These are phyloP conservation scores for Dichetophora obliterata DNA, from an alignment of 2,888 invertebrate genomes.

Conservation along the genomic window DNA sequence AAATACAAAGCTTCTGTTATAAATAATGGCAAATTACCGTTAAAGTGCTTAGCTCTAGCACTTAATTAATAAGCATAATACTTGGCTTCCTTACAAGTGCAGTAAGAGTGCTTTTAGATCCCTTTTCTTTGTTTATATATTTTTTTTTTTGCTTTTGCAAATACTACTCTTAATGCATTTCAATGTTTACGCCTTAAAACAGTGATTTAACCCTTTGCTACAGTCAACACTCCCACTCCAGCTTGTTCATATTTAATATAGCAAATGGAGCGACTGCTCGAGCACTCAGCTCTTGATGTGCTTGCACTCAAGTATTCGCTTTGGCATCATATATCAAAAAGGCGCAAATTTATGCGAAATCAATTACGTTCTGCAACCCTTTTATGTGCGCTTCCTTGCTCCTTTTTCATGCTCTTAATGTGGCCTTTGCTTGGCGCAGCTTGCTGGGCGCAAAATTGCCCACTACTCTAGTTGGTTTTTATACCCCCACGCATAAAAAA, in stretches of 20 bases:
- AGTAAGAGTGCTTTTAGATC: slow-evolving; percentile 27
- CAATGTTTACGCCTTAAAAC: not conserved
- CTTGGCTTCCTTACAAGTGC: not conserved
- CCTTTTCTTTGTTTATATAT: not conserved
- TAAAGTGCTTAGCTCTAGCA: not conserved
- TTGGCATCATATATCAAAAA: slow-evolving; percentile 35
- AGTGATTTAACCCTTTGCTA: not conserved
- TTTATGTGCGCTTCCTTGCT: not conserved
- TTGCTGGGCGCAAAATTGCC: not conserved
- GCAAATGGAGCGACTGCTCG: not conserved
- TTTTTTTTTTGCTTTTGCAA: not conserved
- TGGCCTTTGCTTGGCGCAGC: not conserved
- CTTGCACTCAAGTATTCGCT: slow-evolving; percentile 20
- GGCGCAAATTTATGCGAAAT: slow-evolving; percentile 35
- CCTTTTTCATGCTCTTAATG: not conserved
- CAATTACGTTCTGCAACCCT: slow-evolving; percentile 15
- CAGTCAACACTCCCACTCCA: not conserved
- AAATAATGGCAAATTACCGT: too few species aligned
- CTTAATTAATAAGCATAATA: slow-evolving; percentile 21
- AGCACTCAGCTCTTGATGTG: slow-evolving; percentile 4
- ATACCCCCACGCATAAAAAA: not conserved
- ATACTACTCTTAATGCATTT: not conserved
- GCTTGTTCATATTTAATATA: slow-evolving; percentile 10
- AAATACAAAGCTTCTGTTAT: too few species aligned
- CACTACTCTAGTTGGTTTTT: not conserved